Conservation (phyloP, 2,113 vertebrate genomes). For the Phainopepla nitens region DNA sequence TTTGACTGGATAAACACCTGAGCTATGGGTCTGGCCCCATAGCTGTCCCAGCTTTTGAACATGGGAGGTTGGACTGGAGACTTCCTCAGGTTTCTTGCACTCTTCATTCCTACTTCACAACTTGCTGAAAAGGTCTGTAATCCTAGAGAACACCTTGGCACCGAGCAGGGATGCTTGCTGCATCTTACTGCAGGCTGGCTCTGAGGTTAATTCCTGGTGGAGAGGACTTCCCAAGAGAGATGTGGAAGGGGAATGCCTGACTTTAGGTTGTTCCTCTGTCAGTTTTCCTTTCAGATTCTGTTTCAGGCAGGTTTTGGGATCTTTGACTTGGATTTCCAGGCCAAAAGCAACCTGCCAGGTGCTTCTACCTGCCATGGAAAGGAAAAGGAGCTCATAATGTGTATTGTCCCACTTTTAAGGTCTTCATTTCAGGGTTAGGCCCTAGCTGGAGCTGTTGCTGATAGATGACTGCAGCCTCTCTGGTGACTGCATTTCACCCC, state of each 20-base stretch:
- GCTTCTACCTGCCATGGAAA: not conserved
- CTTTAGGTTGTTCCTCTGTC: not conserved
- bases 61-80: not conserved
- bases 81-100: not conserved
- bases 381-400: not conserved
- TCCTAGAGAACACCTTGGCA: not conserved
- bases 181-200: not conserved
- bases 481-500: not conserved
- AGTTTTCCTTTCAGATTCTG: not conserved
- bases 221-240: not conserved
- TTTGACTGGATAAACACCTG: not conserved
- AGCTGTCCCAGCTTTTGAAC: not conserved
- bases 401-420: not conserved
- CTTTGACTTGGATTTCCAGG: not conserved
- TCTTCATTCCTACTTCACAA: not conserved
- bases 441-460: not conserved
- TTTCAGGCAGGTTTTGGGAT: not conserved
- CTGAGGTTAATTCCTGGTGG: not conserved
- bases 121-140: not conserved
- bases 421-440: not conserved
- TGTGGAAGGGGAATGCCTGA: not conserved
- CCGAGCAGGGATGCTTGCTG: rapidly evolving
- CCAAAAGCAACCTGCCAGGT: not conserved
- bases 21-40: not conserved
- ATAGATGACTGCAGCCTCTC: not conserved